These are phyloP conservation scores for Andrena praecox DNA, from an alignment of 2,888 invertebrate genomes.

Conservation along the genomic window DNA sequence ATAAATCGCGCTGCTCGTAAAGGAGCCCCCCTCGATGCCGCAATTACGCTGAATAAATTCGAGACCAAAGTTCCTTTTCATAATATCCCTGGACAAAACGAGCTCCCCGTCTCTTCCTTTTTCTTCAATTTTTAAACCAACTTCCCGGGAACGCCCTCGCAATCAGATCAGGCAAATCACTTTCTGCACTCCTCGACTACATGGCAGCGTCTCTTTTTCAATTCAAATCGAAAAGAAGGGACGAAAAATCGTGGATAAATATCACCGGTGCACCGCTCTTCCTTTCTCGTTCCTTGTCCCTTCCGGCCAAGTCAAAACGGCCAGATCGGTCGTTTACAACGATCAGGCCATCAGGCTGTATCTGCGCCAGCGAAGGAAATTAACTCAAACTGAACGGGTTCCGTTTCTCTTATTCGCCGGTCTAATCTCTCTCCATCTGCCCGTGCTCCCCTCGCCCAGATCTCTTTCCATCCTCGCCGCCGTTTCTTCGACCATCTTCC, in stretches of 20 bases:
- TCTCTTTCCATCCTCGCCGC: slow-evolving; percentile 43
- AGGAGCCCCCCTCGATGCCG: not conserved
- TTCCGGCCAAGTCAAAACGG: slow-evolving; percentile 4
- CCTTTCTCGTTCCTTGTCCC: not conserved
- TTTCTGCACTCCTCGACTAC: slow-evolving; percentile 1
- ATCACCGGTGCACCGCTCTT: not conserved
- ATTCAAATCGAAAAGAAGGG: slow-evolving; percentile 1
- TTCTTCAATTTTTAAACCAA: slow-evolving; percentile 7
- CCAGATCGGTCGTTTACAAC: slow-evolving; percentile 1
- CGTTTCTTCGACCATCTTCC: slow-evolving; percentile 40
- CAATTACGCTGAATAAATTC: slow-evolving; percentile 9
- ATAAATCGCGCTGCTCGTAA: no score
- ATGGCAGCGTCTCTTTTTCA: slow-evolving; percentile 5
- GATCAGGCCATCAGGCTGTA: slow-evolving; percentile 5
- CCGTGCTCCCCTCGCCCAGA: slow-evolving; percentile 44
- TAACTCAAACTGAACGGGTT: slow-evolving; percentile 71
- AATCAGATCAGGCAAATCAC: slow-evolving; percentile 14
- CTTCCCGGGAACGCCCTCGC: not conserved
- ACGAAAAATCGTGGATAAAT: slow-evolving; percentile 4
- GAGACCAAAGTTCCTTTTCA: not conserved
- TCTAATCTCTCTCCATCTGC: slow-evolving; percentile 59
- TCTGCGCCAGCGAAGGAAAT: slow-evolving; percentile 65
- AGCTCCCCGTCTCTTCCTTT: not conserved
- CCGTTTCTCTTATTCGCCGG: slow-evolving; percentile 65
- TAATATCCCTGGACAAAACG: not conserved